A percentile compares a stretch with the other conserved stretches of the same genome.
Conservation (phyloP, 2,113 vertebrate species). For the Passer domesticus region DNA sequence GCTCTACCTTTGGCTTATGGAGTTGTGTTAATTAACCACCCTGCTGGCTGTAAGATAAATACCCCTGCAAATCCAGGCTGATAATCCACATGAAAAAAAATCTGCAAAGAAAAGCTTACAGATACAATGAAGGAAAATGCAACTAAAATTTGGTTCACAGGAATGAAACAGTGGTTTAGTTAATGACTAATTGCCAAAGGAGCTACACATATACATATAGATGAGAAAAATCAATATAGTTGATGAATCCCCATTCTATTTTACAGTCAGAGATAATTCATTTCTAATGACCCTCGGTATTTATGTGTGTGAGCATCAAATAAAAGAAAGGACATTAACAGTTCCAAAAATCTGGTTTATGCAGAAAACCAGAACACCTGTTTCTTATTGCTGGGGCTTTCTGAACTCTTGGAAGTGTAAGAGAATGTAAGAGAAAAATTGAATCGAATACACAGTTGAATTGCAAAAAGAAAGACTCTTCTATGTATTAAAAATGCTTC, state of each 20-base stretch:
- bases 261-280: constrained; percentile 6
- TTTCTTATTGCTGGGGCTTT: not conserved
- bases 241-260: constrained; percentile 34
- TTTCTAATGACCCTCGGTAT: not conserved
- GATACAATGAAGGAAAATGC: not conserved
- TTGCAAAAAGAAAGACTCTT: not conserved
- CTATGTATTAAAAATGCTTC: not conserved
- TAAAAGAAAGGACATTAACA: not conserved
- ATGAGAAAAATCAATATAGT: not conserved
- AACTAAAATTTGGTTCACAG: not conserved
- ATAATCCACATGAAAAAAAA: not conserved
- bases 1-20: not conserved
- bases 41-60: not conserved
- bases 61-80: not conserved
- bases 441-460: not conserved
- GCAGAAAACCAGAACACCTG: not conserved
- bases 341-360: not conserved
- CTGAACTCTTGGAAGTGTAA: not conserved
- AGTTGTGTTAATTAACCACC: not conserved
- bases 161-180: not conserved
- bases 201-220: not conserved
- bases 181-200: not conserved
- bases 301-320: not conserved
- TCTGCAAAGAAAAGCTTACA: not conserved
- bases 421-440: not conserved